phyloP scores from a whole-genome alignment of 2,888 invertebrate genomes.

The Pecten maximus region DNA sequence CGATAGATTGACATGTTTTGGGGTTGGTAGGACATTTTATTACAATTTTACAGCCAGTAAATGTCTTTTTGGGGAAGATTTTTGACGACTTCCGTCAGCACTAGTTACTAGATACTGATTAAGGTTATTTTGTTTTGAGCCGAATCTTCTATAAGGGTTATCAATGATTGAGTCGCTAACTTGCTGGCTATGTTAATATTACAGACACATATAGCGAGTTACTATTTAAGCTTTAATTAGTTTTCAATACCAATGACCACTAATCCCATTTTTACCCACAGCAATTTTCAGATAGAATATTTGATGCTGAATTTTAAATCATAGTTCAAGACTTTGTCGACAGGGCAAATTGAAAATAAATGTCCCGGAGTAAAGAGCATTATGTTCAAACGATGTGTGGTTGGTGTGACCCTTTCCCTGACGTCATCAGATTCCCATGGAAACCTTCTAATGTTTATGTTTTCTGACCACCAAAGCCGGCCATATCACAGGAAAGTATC shows the following conservation, averaged over 20 bases:
- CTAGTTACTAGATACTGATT: background rate
- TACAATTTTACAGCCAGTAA: constrained; percentile 7
- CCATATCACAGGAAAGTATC: background rate
- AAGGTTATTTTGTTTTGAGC: background rate
- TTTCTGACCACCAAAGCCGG: background rate
- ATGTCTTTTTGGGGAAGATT: constrained; percentile 20
- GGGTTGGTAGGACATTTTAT: constrained; percentile 13
- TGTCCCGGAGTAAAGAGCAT: background rate
- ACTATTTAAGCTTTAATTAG: background rate
- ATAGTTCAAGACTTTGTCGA: background rate
- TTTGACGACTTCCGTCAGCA: background rate
- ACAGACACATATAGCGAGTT: background rate
- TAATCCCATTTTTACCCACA: constrained; percentile 22
- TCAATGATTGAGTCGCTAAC: background rate
- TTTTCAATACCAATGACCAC: background rate
- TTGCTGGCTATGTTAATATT: background rate
- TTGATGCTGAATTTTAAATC: constrained; percentile 11
- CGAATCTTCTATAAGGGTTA: background rate
- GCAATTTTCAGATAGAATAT: constrained; percentile 26
- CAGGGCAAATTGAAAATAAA: constrained; percentile 18
- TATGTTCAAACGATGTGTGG: background rate
- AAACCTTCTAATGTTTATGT: background rate
- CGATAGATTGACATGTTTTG: background rate
- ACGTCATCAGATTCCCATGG: background rate
- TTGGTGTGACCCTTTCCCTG: background rate